Evolutionary conservation across 2,113 vertebrate species (phyloP), one percentile per base, ranked within the genome.

Genomic region (Dendrocopos noguchii): DNA sequence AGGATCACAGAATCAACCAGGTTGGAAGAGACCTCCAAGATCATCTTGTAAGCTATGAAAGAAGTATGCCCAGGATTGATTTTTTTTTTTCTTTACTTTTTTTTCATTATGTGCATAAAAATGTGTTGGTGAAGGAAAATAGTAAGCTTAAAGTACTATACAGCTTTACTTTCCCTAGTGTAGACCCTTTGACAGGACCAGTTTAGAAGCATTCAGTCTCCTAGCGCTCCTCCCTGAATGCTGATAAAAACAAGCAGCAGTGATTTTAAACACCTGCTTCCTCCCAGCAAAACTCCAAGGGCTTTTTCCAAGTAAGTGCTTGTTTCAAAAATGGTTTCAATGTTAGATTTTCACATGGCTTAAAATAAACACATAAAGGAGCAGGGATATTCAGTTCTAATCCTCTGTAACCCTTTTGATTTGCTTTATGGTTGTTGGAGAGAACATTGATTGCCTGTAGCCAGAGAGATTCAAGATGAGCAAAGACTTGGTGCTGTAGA

Each of bases 361-460:
- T 90, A 71, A 91, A 63, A 19, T 63, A 92, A 95, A 63, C 64
- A 64, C 21, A 31, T 50, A n/a, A 90, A 85, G 67, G 70, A 87
- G 42, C 9, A 53, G 57, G 29, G 36, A 59, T 93, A 85, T 71
- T 44, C 72, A 77, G 14, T 83, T 91, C 60, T 93, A 93, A 92
- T 95, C 46, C 12, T 83, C 36, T 44, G 20, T 76, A 86, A 91
- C 61, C 28, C 18, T 79, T 91, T 73, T 88, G 55, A 88, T 88
- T 94, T 96, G 46, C 46, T 81, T 66, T 70, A 63, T 68, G 44
- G 34, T 88, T 94, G 39, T 82, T 93, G 74, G 70, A 84, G 60
- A 94, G 63, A 21, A n/a, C 93, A 12, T 17, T 68, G 70, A 76
- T 46, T 88, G 56, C 52, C 46, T 82, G 17, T 82, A 91, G 56